Conservation (phyloP, 2,888 invertebrate genomes). For the Synergus umbraculus region DNA sequence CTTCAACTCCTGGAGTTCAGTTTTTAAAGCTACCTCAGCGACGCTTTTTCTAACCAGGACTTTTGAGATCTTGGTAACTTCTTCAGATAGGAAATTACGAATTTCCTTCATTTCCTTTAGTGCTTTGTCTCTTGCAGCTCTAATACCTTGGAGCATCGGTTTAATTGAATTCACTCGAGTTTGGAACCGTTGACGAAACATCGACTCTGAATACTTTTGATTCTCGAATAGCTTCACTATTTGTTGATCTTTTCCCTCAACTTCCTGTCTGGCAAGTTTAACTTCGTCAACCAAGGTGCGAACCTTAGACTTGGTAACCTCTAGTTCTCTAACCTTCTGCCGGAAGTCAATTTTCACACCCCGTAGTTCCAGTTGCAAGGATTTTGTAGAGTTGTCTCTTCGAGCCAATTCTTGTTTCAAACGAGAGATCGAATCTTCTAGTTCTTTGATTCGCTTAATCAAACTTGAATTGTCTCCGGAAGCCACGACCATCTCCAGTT, state of each 20-base stretch:
- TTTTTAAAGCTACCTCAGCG: neutral
- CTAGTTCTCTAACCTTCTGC: slow-evolving; percentile 12
- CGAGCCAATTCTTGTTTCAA: neutral
- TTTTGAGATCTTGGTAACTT: neutral
- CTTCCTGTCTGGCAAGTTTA: slow-evolving; percentile 1
- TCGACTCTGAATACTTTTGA: neutral
- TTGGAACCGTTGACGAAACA: slow-evolving; percentile 18
- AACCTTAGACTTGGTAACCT: neutral
- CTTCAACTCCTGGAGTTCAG: slow-evolving; percentile 15
- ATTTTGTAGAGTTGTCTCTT: neutral
- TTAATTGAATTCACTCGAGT: slow-evolving; percentile 22
- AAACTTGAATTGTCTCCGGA: slow-evolving; percentile 29
- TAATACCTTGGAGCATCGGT: neutral
- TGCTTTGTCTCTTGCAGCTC: neutral
- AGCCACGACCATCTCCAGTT: slow-evolving; percentile 30
- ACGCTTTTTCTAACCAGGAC: neutral
- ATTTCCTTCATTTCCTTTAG: slow-evolving; percentile 19
- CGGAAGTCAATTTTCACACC: slow-evolving; percentile 21
- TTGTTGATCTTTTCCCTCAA: slow-evolving; percentile 15
- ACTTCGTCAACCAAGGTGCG: slow-evolving; percentile 6
- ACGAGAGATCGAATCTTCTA: slow-evolving; percentile 20
- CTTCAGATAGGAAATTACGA: slow-evolving; percentile 22
- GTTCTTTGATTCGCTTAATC: slow-evolving; percentile 27
- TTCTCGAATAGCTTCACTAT: neutral
- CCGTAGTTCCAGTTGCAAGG: slow-evolving; percentile 14